phyloP scores from a whole-genome alignment of 92 coral and sea anemone genomes.

The Phenganax subtilis region DNA sequence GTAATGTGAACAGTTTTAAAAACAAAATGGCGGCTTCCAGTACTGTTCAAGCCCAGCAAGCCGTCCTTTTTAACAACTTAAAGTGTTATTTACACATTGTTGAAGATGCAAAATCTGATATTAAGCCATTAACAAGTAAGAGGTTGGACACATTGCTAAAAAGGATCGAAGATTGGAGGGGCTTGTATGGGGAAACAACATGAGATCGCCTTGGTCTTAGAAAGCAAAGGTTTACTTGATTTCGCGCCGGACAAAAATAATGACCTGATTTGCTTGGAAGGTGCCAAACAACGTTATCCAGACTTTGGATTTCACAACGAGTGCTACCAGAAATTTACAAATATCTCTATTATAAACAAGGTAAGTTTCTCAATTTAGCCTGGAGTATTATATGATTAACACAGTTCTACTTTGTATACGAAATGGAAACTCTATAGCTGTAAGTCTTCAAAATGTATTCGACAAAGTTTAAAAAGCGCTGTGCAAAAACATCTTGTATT shows the following conservation, averaged over 20 bases:
- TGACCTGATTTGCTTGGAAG: slow-evolving; percentile 9
- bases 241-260: background rate
- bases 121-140: slow-evolving; percentile 23
- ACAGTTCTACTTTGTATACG: no score
- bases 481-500: background rate
- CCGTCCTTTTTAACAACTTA: background rate
- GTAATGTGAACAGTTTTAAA: background rate
- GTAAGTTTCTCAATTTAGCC: background rate
- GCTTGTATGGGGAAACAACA: slow-evolving; percentile 26
- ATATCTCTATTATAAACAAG: slow-evolving; percentile 20
- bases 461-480: no score
- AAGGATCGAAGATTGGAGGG: slow-evolving; percentile 2
- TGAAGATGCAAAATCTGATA: slow-evolving; percentile 5
- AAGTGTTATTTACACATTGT: slow-evolving; percentile 25
- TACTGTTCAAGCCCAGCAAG: background rate
- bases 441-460: background rate
- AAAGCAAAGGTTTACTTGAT: background rate
- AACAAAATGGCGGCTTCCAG: slow-evolving; percentile 21
- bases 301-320: slow-evolving; percentile 10
- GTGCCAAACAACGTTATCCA: slow-evolving; percentile 9
- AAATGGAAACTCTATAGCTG: background rate
- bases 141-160: background rate
- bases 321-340: slow-evolving; percentile 16
- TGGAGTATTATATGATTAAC: background rate
- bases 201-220: slow-evolving; percentile 6